Evolutionary conservation across 2,113 vertebrate species (phyloP).

Genomic region (Macrotis lagotis): DNA sequence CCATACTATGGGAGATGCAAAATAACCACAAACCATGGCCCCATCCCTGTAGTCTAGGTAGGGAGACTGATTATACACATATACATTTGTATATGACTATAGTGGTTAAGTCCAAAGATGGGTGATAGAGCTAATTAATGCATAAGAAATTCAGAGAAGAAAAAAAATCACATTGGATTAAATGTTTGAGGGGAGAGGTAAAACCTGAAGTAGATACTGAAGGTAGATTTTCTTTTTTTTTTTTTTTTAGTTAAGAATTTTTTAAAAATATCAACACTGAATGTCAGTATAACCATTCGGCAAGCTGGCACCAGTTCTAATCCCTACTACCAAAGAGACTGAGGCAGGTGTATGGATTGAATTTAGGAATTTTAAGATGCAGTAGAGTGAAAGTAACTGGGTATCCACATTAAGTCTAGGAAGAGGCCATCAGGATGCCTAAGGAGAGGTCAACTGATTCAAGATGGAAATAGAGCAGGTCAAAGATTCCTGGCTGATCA

Average conservation of each 20-base stretch:
- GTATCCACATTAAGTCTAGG: neutral
- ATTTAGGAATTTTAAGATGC: neutral
- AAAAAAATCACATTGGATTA: neutral
- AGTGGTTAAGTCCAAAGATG: neutral
- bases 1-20: slow-evolving; percentile 16
- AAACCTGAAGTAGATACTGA: neutral
- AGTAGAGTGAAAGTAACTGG: neutral
- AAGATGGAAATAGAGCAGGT: neutral
- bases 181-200: neutral
- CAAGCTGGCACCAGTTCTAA: neutral
- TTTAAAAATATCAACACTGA: neutral
- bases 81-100: neutral
- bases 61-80: neutral
- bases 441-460: neutral
- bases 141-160: neutral
- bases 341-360: neutral
- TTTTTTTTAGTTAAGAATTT: neutral
- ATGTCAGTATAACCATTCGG: neutral
- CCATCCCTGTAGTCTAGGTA: neutral
- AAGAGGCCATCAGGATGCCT: neutral
- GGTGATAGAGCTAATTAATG: neutral
- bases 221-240: neutral
- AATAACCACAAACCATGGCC: slow-evolving; percentile 2
- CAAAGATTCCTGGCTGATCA: neutral
- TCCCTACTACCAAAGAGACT: neutral